Evolutionary conservation across 2,113 vertebrate species (phyloP), one percentile per base, ranked within the genome.

Genomic region (Abramis brama): DNA sequence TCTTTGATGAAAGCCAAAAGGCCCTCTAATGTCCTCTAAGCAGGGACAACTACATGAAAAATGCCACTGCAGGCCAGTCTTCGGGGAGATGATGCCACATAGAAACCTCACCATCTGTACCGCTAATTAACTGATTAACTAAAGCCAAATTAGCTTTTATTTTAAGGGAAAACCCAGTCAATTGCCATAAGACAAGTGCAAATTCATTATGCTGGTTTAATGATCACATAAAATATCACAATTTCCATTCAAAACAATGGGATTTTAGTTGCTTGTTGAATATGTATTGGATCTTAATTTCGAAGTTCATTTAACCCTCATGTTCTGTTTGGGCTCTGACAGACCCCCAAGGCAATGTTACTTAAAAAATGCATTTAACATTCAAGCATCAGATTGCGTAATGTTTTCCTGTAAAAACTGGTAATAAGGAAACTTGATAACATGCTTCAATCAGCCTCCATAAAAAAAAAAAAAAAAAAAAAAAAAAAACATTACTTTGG

Each of bases 1-100:
- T 39, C 68, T 73, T 73, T 83, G 68, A 59, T 83, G 81, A 73
- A 73, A 59, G 50, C 50, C 50, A 83, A 83, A 83, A 73, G 81
- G 81, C 47, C 81, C 68, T 73, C 68, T 83, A 57, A 83, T 83
- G 33, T 73, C 81, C 50, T 83, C 81, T 73, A 73, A 83, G 81
- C 66, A 73, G 47, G 81, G 68, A 25, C 81, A 83, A 73, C 81
- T 83, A 83, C 68, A 73, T 57, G 33, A 73, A 59, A 82, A 73
- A 73, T 83, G 68, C 50, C 64, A 70, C 47, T 47, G 62, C 27
- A 23, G 64, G 80, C 25, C 47, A 27, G 30, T 73, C 66, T 73
- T 83, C 5, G 8, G 50, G 47, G 81, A 83, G 47, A 73, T 50
- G 55, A 36, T 79, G 33, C 50, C 68, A 73, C 50, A 71, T 57